Conservation (phyloP, 35 echinoderm and acorn worm genomes). For the Ophioderma brevispina region DNA sequence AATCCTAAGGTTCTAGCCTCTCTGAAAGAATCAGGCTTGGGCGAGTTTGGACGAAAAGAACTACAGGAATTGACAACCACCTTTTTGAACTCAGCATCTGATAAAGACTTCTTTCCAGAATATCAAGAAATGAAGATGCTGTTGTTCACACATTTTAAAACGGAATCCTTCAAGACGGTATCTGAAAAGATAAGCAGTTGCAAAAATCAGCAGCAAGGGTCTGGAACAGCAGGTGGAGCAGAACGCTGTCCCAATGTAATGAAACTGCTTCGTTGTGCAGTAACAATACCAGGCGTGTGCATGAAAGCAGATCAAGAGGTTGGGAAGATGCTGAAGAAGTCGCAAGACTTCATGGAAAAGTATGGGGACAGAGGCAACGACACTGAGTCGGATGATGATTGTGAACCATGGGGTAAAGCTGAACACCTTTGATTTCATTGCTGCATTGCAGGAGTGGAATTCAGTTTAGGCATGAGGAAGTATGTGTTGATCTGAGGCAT, state of each 20-base stretch:
- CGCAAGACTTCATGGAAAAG: background rate
- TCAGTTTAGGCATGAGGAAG: background rate
- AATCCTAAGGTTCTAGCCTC: background rate
- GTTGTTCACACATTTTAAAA: background rate
- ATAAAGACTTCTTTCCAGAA: background rate
- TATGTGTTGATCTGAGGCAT: too few relatives aligned
- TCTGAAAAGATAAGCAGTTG: background rate
- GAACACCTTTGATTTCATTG: background rate
- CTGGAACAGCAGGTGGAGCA: background rate
- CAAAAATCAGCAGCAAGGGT: background rate
- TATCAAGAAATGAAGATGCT: background rate
- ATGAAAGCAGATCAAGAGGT: background rate
- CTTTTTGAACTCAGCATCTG: background rate
- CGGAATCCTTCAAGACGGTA: background rate
- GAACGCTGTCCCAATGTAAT: background rate
- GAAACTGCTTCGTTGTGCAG: background rate
- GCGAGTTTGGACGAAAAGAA: background rate
- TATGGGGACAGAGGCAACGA: background rate
- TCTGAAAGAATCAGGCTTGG: background rate
- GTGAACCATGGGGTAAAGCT: background rate
- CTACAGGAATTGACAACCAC: background rate
- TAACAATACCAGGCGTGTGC: background rate
- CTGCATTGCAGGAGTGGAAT: background rate
- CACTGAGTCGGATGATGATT: constrained; percentile 8
- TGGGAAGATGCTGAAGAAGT: background rate